These are phyloP conservation scores for Polydrusus cervinus DNA, from an alignment of 2,888 invertebrate genomes.

Conservation along the genomic window DNA sequence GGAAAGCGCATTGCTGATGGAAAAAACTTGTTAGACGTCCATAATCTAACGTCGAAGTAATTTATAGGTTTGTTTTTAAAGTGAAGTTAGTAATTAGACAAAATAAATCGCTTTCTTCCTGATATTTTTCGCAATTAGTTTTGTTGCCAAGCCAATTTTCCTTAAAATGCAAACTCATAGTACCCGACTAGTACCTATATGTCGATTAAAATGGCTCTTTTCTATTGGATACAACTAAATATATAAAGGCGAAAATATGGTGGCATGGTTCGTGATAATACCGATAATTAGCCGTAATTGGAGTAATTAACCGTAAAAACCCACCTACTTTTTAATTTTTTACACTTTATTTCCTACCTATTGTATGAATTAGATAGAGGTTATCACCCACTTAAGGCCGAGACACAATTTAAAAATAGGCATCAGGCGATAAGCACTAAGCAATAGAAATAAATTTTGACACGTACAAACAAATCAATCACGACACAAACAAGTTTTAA, in stretches of 20 bases:
- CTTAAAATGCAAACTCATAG: too few species aligned
- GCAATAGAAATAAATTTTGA: too few species aligned
- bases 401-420: too few species aligned
- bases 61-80: conserved; percentile 44
- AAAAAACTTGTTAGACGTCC: conserved; percentile 47
- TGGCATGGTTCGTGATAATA: too few species aligned
- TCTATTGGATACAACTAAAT: conserved; percentile 38
- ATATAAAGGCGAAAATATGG: conserved; percentile 28
- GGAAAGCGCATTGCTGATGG: conserved; percentile 47
- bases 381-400: too few species aligned
- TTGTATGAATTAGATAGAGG: not conserved
- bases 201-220: conserved; percentile 40
- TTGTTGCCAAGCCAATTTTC: conserved; percentile 5
- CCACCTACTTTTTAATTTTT: conserved; percentile 32
- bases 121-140: conserved; percentile 26
- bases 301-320: conserved; percentile 32
- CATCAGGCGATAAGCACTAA: too few species aligned
- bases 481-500: too few species aligned
- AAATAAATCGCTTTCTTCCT: conserved; percentile 31
- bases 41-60: conserved; percentile 10
- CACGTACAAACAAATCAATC: too few species aligned
- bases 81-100: conserved; percentile 28
- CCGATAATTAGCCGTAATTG: conserved; percentile 44
- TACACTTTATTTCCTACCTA: conserved; percentile 2
- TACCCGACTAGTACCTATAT: too few species aligned